Base-by-base conservation (phyloP, 1,140 invertebrate species). In the Calosoma granatense region DNA sequence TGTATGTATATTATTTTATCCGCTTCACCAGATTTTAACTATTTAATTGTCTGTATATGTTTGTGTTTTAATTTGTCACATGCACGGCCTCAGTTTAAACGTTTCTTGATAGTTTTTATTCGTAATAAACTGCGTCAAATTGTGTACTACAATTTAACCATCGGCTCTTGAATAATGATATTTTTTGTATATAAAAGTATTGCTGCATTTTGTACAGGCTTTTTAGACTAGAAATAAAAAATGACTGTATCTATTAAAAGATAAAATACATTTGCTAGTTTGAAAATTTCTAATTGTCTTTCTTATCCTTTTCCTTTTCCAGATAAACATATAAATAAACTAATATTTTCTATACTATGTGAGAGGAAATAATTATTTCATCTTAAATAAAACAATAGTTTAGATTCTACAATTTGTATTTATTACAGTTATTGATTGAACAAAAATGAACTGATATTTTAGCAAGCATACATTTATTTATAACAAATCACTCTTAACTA, bases 171-270 rank as follows among this genome's bases (percentile, higher is more conserved):
- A 47, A 17, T 47, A 47, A 47, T 36, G 41, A 47, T 47, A 47
- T 47, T 47, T 47, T 47, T 47, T 47, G 41, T 47, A 47, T 47
- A 47, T 47, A 47, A 47, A 47, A 47, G 41, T 47, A 47, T 11
- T 47, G 41, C 41, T 47, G 41, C 41, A 47, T 47, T 47, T 47
- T 47, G 41, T 47, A 47, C 41, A 47, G 41, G 41, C 41, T 47
- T 47, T 47, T 17, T 47, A 47, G 41, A 47, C 3, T 47, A 47
- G 41, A 47, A 11, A 47, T 11, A 17, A 47, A 47, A 47, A 17
- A 11, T 47, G 41, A 47, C 41, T 47, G 41, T 47, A 47, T 47
- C 41, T 11, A 11, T 47, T 47, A 6, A 47, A 47, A 47, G 15
- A 36, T 36, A 11, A 47, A 47, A 47, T 47, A 47, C 41, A 47